A percentile compares a stretch with the other conserved stretches of the same genome.
These are phyloP conservation scores for Isurus oxyrinchus DNA, from an alignment of 2,113 vertebrate genomes.

Conservation along the genomic window DNA sequence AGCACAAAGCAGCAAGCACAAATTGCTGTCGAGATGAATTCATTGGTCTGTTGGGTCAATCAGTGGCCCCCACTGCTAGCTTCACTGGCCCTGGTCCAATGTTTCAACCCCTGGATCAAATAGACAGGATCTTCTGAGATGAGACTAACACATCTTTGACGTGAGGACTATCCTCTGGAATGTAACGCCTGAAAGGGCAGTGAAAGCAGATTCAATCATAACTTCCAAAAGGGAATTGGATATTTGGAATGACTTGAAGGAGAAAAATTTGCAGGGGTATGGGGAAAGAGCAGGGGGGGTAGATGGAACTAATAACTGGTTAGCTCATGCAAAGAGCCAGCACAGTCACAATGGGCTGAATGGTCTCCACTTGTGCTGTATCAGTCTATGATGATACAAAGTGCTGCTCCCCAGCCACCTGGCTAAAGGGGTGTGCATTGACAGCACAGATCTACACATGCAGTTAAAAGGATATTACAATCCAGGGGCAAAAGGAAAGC, in stretches of 20 bases:
- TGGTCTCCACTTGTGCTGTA: not conserved
- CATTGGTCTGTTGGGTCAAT: not conserved
- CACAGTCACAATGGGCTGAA: not conserved
- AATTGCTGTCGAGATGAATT: constrained; percentile 9
- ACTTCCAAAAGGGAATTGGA: not conserved
- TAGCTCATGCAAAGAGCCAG: not conserved
- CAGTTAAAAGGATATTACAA: not conserved
- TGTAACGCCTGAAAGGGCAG: not conserved
- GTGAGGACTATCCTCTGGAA: not conserved
- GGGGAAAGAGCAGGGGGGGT: not conserved
- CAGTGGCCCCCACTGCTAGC: not conserved
- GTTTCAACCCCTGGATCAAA: not conserved
- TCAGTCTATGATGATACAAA: not conserved
- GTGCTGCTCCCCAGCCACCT: not conserved
- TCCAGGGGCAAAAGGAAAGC: not conserved
- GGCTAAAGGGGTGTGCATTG: not conserved
- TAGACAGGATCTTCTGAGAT: not conserved
- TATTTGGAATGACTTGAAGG: not conserved
- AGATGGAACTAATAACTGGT: not conserved
- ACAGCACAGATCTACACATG: not conserved
- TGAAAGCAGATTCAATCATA: not conserved
- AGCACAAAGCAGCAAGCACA: constrained; percentile 12
- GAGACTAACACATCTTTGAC: not conserved
- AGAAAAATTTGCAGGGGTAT: not conserved
- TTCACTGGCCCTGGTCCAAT: not conserved